Percentiles rank a stretch among this genome's conserved stretches.
Conservation (phyloP, 92 coral and sea anemone species). For the Meandrina meandrites region DNA sequence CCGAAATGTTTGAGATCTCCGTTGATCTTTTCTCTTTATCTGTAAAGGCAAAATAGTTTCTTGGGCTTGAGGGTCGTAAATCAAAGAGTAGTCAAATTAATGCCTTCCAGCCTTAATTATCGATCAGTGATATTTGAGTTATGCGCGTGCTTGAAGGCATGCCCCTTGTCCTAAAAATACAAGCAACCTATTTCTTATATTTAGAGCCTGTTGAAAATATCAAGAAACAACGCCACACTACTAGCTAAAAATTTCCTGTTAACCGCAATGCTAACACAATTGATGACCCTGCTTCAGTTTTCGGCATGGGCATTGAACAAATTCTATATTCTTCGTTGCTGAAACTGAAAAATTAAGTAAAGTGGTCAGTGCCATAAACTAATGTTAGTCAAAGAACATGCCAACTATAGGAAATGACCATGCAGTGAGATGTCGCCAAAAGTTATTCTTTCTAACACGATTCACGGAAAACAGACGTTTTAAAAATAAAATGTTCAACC, state of each 20-base stretch:
- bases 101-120: neutral
- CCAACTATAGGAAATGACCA: neutral
- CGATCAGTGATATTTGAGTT: neutral
- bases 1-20: neutral
- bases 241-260: neutral
- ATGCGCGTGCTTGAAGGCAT: neutral
- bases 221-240: neutral
- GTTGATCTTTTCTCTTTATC: neutral
- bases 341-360: neutral
- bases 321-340: neutral
- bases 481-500: neutral
- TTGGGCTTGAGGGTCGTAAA: neutral
- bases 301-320: neutral
- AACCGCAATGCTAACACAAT: neutral
- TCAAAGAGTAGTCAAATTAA: neutral
- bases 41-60: neutral
- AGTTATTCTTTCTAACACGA: neutral
- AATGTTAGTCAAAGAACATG: neutral
- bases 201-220: neutral
- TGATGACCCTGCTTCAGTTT: neutral
- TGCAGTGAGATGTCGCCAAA: neutral
- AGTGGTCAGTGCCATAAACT: neutral
- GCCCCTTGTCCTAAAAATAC: neutral
- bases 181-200: neutral
- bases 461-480: neutral